Evolutionary conservation across 2,113 vertebrate genomes (phyloP).

Genomic region (Pagrus major): DNA sequence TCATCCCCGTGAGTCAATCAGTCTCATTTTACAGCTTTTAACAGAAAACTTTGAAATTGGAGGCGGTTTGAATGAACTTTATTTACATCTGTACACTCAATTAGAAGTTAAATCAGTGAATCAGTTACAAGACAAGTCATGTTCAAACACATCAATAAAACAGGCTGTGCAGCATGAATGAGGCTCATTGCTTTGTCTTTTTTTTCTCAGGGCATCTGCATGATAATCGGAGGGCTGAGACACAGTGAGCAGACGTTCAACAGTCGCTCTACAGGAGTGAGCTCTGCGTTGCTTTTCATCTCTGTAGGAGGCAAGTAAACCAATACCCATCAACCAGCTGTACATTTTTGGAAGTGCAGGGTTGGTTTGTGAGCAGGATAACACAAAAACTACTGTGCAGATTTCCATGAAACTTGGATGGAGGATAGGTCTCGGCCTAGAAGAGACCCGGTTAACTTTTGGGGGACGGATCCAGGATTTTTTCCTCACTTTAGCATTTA

Average conservation of each 20-base stretch:
- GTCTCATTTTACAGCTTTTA: neutral
- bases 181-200: neutral
- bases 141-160: neutral
- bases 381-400: too few relatives aligned
- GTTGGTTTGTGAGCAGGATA: too few relatives aligned
- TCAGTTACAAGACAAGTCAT: neutral
- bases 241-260: constrained; percentile 92
- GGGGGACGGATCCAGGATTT: too few relatives aligned
- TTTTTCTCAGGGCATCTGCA: constrained; percentile 89
- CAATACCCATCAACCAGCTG: neutral
- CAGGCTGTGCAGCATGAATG: neutral
- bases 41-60: neutral
- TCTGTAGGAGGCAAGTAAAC: constrained; percentile 87
- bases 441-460: too few relatives aligned
- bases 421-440: too few relatives aligned
- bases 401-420: too few relatives aligned
- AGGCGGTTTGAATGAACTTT: neutral
- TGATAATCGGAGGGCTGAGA: constrained; percentile 90
- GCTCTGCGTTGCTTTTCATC: constrained; percentile 89
- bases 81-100: neutral
- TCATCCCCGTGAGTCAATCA: constrained; percentile 87
- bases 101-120: neutral
- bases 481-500: too few relatives aligned
- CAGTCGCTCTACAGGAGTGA: constrained; percentile 89
- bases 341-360: neutral